phyloP scores from a whole-genome alignment of 2,888 invertebrate genomes.

The Dryocosmus kuriphilus region DNA sequence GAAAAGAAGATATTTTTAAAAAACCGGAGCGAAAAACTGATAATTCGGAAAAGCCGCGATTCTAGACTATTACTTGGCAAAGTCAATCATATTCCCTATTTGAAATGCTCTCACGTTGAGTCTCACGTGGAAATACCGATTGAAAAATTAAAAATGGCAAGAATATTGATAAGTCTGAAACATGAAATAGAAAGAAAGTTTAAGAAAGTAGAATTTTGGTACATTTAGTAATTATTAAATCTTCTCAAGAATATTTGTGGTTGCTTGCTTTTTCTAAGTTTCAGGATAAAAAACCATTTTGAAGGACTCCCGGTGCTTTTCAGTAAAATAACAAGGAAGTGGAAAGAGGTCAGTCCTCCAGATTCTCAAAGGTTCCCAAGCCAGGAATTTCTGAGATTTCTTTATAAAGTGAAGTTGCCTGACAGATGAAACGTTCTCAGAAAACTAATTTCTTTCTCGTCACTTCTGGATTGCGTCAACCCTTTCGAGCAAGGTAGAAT shows the following conservation, averaged over 20 bases:
- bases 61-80: no score
- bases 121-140: conserved; percentile 3
- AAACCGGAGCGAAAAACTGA: no score
- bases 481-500: not conserved
- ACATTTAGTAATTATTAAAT: no score
- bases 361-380: not conserved
- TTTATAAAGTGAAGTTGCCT: not conserved
- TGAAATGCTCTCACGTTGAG: conserved; percentile 8
- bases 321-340: not conserved
- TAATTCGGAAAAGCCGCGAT: no score
- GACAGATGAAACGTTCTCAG: not conserved
- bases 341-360: not conserved
- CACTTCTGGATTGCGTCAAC: not conserved
- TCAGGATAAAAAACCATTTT: not conserved
- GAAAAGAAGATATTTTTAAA: no score
- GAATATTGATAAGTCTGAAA: not conserved
- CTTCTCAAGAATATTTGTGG: no score
- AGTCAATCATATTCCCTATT: no score
- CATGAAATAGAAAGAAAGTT: not conserved
- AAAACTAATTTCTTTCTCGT: conserved; percentile 7
- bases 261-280: no score
- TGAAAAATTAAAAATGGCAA: not conserved
- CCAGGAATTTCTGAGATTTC: not conserved
- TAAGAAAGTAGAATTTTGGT: not conserved
- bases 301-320: not conserved